These are phyloP conservation scores for Drosophila busckii DNA, from an alignment of 1,140 invertebrate genomes.

Conservation along the genomic window DNA sequence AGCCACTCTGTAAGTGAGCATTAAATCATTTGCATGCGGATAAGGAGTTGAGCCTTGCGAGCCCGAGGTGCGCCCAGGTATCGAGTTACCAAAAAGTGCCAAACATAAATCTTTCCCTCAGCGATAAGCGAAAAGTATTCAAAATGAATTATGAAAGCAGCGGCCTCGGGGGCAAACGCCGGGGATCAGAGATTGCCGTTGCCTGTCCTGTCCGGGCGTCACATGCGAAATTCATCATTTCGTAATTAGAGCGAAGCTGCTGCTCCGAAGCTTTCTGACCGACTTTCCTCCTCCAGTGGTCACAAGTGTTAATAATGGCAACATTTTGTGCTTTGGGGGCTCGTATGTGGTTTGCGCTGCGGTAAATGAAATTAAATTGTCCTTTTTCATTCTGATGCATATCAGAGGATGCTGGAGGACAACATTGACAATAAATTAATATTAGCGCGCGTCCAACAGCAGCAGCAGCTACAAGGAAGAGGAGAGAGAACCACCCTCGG, in stretches of 20 bases:
- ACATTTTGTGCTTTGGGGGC: constrained; percentile 34
- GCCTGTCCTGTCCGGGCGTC: constrained; percentile 1
- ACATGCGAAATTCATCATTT: constrained; percentile 61
- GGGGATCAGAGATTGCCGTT: neutral
- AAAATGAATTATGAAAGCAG: constrained; percentile 68
- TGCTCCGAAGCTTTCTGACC: constrained; percentile 45
- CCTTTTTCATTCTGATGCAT: constrained; percentile 68
- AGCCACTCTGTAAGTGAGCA: constrained; percentile 60
- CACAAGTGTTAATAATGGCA: constrained; percentile 74
- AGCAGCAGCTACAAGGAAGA: constrained; percentile 4
- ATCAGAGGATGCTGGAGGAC: constrained; percentile 19
- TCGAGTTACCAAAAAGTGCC: constrained; percentile 57
- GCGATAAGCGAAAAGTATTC: constrained; percentile 70
- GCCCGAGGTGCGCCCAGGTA: constrained; percentile 29
- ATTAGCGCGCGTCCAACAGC: constrained; percentile 45
- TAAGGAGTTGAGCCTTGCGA: constrained; percentile 51
- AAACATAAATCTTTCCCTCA: constrained; percentile 66
- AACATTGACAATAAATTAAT: constrained; percentile 68
- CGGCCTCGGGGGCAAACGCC: constrained; percentile 2
- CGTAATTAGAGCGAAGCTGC: constrained; percentile 54
- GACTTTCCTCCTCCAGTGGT: constrained; percentile 72
- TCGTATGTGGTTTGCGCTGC: constrained; percentile 25
- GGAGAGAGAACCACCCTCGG: constrained; percentile 23
- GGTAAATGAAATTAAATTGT: constrained; percentile 74
- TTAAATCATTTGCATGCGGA: constrained; percentile 65